These are phyloP conservation scores for Oenanthe oenanthe DNA, from an alignment of 2,113 vertebrate genomes.

Conservation along the genomic window DNA sequence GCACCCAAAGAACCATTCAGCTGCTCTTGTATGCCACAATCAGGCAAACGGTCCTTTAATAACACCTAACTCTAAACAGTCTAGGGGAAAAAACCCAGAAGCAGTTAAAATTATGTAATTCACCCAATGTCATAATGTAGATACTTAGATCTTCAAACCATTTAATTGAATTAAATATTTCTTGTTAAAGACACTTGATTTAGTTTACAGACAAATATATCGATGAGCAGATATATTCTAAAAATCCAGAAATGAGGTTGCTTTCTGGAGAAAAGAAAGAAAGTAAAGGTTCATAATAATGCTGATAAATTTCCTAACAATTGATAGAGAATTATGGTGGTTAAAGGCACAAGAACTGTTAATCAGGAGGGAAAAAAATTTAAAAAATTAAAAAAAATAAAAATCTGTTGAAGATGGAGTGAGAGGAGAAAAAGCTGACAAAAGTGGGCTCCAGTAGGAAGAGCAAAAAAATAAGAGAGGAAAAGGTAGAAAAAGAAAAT, in stretches of 20 bases:
- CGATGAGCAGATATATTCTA: not conserved
- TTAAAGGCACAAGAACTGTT: not conserved
- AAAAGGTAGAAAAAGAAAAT: not conserved
- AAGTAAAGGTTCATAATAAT: not conserved
- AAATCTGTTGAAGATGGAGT: not conserved
- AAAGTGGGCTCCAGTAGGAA: not conserved
- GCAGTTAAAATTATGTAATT: not conserved
- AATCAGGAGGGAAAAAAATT: not conserved
- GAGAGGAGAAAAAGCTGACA: not conserved
- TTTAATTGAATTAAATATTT: not conserved
- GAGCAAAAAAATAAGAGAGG: not conserved
- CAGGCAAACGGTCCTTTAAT: not conserved
- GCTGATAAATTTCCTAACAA: not conserved
- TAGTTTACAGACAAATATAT: not conserved
- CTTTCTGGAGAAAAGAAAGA: not conserved
- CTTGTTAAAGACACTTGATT: not conserved
- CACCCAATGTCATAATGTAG: not conserved
- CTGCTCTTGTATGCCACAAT: constrained; percentile 20
- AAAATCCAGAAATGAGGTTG: not conserved
- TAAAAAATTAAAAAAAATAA: not conserved
- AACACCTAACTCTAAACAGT: not conserved
- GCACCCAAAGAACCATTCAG: not conserved
- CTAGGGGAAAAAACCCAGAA: not conserved
- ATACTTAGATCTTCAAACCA: not conserved
- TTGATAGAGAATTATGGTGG: not conserved